Evolutionary conservation across 2,797 vertebrate species (phyloP).

Genomic region (Alca torda): DNA sequence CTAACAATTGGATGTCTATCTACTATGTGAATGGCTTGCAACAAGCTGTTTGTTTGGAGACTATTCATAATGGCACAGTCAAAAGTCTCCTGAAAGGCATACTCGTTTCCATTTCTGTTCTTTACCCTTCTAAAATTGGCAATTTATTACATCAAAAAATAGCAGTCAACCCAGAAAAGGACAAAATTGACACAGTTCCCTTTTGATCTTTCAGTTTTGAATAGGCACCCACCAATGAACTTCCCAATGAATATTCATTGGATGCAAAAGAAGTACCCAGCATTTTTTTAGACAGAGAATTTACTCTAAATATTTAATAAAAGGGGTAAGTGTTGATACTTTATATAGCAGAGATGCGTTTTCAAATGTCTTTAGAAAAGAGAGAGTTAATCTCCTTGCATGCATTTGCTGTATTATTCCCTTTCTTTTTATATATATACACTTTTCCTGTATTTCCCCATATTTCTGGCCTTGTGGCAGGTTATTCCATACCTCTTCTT

Average conservation of each 20-base stretch:
- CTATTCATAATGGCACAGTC: slow-evolving; percentile 74
- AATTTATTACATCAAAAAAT: slow-evolving; percentile 76
- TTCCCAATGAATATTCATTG: slow-evolving; percentile 75
- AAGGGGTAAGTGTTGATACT: not conserved
- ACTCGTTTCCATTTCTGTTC: slow-evolving; percentile 75
- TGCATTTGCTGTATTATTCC: not conserved
- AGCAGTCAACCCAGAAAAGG: slow-evolving; percentile 60
- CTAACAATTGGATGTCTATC: slow-evolving; percentile 76
- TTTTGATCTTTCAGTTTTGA: slow-evolving; percentile 75
- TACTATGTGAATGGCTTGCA: slow-evolving; percentile 68
- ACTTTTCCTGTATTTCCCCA: not conserved
- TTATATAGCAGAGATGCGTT: not conserved
- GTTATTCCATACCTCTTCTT: not conserved
- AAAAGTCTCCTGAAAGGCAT: slow-evolving; percentile 75
- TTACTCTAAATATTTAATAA: slow-evolving; percentile 63
- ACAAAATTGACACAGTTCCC: slow-evolving; percentile 76
- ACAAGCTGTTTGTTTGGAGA: slow-evolving; percentile 74
- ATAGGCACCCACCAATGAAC: slow-evolving; percentile 73
- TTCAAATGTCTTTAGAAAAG: not conserved
- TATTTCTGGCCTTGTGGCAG: not conserved
- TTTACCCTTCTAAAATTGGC: slow-evolving; percentile 75
- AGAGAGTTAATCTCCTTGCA: not conserved
- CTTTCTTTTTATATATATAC: not conserved
- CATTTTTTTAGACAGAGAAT: slow-evolving; percentile 56
- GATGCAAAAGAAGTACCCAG: slow-evolving; percentile 71